These are phyloP conservation scores for Platorchestia sp. DNA, from an alignment of 1,140 invertebrate species.

Conservation along the genomic window DNA sequence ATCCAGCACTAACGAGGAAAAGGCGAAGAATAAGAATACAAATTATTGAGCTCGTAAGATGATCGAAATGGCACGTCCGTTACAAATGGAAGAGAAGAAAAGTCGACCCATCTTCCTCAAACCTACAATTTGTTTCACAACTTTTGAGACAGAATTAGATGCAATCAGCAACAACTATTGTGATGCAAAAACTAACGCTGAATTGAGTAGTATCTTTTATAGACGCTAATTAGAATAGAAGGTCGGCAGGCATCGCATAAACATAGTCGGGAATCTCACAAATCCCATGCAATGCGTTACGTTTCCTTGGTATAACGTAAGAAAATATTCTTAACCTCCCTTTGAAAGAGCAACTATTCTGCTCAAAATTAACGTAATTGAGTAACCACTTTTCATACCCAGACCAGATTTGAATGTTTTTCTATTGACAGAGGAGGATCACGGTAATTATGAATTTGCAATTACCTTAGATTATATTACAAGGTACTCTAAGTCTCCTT, in stretches of 20 bases:
- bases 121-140: not conserved
- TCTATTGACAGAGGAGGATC: too few relatives aligned
- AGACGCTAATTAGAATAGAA: not conserved
- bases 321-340: not conserved
- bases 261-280: not conserved
- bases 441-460: not conserved
- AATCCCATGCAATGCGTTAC: not conserved
- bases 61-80: not conserved
- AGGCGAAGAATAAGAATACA: not conserved
- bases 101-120: not conserved
- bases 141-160: not conserved
- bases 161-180: not conserved
- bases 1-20: not conserved
- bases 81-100: not conserved
- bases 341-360: not conserved
- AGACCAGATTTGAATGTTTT: not conserved
- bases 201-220: not conserved
- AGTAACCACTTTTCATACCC: not conserved
- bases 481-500: too few relatives aligned
- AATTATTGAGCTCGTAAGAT: not conserved
- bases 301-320: not conserved
- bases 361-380: not conserved
- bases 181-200: not conserved
- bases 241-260: too few relatives aligned
- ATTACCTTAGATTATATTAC: too few relatives aligned